Conservation (phyloP, 2,797 vertebrate species). For the Zenarchopterus dispar region DNA sequence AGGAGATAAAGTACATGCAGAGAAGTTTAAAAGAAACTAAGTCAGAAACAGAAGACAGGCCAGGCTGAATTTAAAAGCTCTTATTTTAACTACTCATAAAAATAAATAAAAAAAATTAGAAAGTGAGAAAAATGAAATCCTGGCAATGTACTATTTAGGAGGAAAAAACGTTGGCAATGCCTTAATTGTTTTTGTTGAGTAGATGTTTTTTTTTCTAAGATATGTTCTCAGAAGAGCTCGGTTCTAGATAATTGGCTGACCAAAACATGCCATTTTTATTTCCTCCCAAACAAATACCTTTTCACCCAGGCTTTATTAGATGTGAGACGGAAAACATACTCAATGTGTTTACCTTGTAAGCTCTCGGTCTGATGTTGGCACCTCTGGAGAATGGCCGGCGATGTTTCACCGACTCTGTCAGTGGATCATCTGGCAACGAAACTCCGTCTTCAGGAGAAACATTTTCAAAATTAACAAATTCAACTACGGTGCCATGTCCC, state of each 20-base stretch:
- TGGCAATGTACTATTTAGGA: constrained; percentile 17
- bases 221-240: neutral
- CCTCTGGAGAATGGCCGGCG: constrained; percentile 68
- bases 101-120: neutral
- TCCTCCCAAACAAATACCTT: constrained; percentile 47
- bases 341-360: constrained; percentile 76
- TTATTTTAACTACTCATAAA: neutral
- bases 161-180: neutral
- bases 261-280: neutral
- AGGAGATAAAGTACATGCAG: constrained; percentile 6
- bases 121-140: neutral
- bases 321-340: constrained; percentile 7
- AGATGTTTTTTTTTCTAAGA: neutral
- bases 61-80: neutral
- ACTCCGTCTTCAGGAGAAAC: constrained; percentile 22
- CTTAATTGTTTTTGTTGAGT: neutral
- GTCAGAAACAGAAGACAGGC: constrained; percentile 4
- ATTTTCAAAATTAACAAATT: constrained; percentile 35
- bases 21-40: neutral
- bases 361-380: constrained; percentile 51
- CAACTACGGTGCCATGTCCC: no score
- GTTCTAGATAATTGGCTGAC: neutral
- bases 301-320: constrained; percentile 52
- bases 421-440: constrained; percentile 25
- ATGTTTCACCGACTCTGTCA: constrained; percentile 63